Evolutionary conservation across 2,113 vertebrate species (phyloP), one percentile per base, ranked within the genome.

Genomic region (Microcebus murinus): DNA sequence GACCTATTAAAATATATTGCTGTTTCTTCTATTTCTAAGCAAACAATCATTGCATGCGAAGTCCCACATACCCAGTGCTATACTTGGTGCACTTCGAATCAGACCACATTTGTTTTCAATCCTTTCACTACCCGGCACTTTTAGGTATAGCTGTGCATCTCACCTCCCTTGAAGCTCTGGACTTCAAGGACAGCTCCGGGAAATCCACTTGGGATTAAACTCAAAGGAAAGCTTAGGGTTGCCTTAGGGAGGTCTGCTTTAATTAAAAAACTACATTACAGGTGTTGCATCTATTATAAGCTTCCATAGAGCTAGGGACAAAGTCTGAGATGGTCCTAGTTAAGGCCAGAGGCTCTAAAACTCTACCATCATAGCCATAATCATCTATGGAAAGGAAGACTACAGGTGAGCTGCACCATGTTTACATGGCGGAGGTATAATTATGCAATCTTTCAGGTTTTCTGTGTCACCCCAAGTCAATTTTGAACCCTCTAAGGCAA

Each of bases 1-100:
- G 8, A 74, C 25, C 73, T 67, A 55, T 87, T 82, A 42, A 45
- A 76, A 34, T 61, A 45, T 70, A 79, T 11, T 73, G 27, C n/a
- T 92, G 12, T 21, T 48, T 74, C 92, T 86, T 71, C 11, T 59
- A 55, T 76, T 92, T 95, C 59, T 79, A 95, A 79, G 48, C 11
- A 73, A 96, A 52, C 39, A 42, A 88, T 48, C 39, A 48, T 42
- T 63, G 79, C 42, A 59, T 71, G 31, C 29, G 21, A 90, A 77
- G 10, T 91, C 13, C 25, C 15, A n/a, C 12, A 1, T 70, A 55
- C 36, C 27, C 18, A 92, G 79, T 57, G 17, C 23, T 95, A 36
- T 88, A 15, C 21, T n/a, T 84, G n/a, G 13, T 80, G 25, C 21
- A 45, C 31, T 94, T 81, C 25, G 59, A 55, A 21, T 87, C 52